Evolutionary conservation across 2,797 vertebrate genomes (phyloP).

Genomic region (Argyrosomus regius): DNA sequence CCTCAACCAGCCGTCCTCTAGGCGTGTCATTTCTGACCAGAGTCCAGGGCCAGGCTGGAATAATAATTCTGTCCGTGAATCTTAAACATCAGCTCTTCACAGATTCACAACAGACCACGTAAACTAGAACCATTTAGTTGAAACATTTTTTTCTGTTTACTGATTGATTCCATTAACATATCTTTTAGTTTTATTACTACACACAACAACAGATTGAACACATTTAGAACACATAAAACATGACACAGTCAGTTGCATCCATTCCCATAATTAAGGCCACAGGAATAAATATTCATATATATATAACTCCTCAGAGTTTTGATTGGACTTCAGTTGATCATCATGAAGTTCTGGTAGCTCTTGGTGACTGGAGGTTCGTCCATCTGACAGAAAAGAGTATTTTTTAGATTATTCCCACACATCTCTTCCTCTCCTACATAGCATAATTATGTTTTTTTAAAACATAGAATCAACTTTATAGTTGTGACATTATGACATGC

Average conservation of each 20-base stretch:
- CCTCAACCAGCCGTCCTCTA: conserved; percentile 36
- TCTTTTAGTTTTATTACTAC: not conserved
- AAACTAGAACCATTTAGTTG: not conserved
- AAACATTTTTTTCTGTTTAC: not conserved
- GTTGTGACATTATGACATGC: not conserved
- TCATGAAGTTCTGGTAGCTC: not conserved
- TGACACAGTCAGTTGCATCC: not conserved
- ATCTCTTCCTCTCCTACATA: not conserved
- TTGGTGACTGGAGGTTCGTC: not conserved
- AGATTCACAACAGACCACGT: not conserved
- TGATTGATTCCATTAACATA: not conserved
- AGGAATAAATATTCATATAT: not conserved
- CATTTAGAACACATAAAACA: not conserved
- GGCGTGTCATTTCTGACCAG: conserved; percentile 43
- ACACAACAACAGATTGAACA: not conserved
- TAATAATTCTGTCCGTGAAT: not conserved
- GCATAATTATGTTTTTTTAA: not conserved
- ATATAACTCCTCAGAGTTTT: not conserved
- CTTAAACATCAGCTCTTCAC: not conserved
- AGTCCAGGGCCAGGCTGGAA: not conserved
- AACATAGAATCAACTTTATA: not conserved
- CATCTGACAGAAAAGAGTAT: not conserved
- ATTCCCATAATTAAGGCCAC: not conserved
- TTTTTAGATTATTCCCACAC: not conserved
- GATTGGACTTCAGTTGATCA: not conserved